Percentiles rank a stretch among this genome's conserved stretches.
Conservation (phyloP, 1,140 invertebrate species). For the Cotesia chilonis region DNA sequence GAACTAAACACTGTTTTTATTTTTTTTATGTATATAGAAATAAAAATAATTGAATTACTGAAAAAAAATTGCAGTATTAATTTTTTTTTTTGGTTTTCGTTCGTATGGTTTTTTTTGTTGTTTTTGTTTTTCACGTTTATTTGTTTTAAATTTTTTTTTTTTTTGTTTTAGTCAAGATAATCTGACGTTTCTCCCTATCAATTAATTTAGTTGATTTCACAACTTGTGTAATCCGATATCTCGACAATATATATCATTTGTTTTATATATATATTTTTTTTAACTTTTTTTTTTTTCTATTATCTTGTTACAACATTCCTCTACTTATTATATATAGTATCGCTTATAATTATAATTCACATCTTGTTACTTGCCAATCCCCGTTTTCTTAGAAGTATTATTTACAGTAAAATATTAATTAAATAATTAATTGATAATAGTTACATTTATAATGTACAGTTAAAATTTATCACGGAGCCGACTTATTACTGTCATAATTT, state of each 20-base stretch:
- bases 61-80: not conserved
- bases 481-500: constrained; percentile 17
- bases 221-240: not conserved
- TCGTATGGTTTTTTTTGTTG: not conserved
- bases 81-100: not conserved
- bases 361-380: constrained; percentile 26
- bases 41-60: not conserved
- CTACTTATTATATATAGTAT: not conserved
- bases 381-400: constrained; percentile 38
- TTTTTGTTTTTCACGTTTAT: not conserved
- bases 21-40: not conserved
- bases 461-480: constrained; percentile 38
- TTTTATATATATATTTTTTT: constrained; percentile 18
- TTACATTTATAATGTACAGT: constrained; percentile 42
- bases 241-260: not conserved
- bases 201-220: not conserved
- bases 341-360: constrained; percentile 15
- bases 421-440: no score
- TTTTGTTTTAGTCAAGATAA: not conserved
- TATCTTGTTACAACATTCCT: constrained; percentile 13
- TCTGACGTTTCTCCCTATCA: not conserved
- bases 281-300: no score
- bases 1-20: constrained; percentile 1
- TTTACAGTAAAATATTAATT: constrained; percentile 43
- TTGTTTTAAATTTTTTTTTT: not conserved